A percentile compares a stretch with the other conserved stretches of the same genome.
These are phyloP conservation scores for Prunella fulvescens DNA, from an alignment of 2,113 vertebrate genomes.

Conservation along the genomic window DNA sequence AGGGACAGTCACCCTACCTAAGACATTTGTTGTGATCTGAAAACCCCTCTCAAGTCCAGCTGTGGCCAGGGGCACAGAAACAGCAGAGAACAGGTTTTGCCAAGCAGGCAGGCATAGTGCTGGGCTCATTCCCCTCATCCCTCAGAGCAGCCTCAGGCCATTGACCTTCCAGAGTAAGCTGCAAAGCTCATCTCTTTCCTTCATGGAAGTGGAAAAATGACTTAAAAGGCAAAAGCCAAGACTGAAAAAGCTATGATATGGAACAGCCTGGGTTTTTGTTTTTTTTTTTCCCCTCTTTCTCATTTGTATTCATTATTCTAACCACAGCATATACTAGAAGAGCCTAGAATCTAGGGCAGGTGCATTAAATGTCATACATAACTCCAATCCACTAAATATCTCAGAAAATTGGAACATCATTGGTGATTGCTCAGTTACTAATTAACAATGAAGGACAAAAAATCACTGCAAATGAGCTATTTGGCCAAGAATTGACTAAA, in stretches of 20 bases:
- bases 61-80: background rate
- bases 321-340: background rate
- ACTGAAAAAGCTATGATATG: background rate
- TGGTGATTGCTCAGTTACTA: background rate
- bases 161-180: background rate
- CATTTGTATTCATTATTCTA: background rate
- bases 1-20: background rate
- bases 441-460: conserved; percentile 9
- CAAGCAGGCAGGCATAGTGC: background rate
- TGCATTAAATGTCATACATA: background rate
- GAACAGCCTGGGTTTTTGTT: too few species aligned
- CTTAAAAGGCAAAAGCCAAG: background rate
- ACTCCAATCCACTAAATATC: background rate
- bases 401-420: background rate
- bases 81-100: background rate
- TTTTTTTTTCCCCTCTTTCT: background rate
- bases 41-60: background rate
- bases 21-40: background rate
- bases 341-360: background rate
- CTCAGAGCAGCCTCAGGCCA: background rate
- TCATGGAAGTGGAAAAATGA: background rate
- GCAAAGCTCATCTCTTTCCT: background rate
- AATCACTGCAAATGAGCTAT: background rate
- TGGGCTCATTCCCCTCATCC: background rate
- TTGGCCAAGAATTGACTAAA: background rate